Base-by-base conservation (phyloP, 2,888 invertebrate genomes). In the Rotaria magnacalcarata region DNA sequence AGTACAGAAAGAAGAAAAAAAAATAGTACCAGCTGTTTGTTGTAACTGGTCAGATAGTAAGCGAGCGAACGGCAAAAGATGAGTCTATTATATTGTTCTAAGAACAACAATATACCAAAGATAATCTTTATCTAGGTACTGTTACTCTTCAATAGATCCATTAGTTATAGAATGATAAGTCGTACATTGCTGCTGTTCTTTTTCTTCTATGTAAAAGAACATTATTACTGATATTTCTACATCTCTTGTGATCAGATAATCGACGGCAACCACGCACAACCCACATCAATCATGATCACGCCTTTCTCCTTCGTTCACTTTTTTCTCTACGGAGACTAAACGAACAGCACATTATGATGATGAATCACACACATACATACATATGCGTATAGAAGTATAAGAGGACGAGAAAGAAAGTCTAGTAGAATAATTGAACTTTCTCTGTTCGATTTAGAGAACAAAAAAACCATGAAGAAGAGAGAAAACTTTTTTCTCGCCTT, bases 371-470 rank as follows among this genome's bases (percentile, higher is more conserved):
- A 14, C 27, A 27, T 24, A 60, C 27, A 67, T 67, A 34, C 27
- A 67, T 34, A 34, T 27, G 14, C 34, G n/a, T 6, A 67, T 11
- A 27, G 11, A 34, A 7, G 34, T 34, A 14, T 27, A 67, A 14
- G 67, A 67, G 67, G 34, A 67, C 27, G 34, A 67, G 34, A 67
- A 67, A 67, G 67, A 67, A 27, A 5, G 67, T 16, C 67, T 67
- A 67, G 67, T 67, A 67, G 67, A 67, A 34, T 67, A 67, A 67
- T 67, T 67, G 67, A 67, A 67, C 67, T 54, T 54, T 21, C 54
- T 34, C 27, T 27, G 67, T 67, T 67, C 67, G 27, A 67, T 67
- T 67, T 67, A 67, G 67, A 67, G 67, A 54, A 54, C 54, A 54
- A 54, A 54, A 54, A 54, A 54, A 52, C 52, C 14, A 52, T 54